Evolutionary conservation across 2,113 vertebrate genomes (phyloP).

Genomic region (Donacobius atricapilla): DNA sequence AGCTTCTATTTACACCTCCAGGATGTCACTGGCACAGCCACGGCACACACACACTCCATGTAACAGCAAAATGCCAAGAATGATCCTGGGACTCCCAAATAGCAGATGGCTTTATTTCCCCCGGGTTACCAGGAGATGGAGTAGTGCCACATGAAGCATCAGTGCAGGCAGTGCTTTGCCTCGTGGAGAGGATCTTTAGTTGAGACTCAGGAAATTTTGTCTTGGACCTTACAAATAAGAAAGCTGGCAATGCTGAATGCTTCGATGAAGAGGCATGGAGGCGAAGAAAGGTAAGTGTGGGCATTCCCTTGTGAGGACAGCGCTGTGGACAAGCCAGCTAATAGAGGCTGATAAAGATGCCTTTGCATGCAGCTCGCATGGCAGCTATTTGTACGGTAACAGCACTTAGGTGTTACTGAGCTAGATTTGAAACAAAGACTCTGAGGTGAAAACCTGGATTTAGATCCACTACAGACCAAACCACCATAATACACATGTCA

Average conservation of each 20-base stretch:
- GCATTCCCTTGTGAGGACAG: not conserved
- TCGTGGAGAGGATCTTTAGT: not conserved
- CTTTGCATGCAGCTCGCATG: not conserved
- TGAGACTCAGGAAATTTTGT: not conserved
- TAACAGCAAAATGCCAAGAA: not conserved
- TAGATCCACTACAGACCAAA: not conserved
- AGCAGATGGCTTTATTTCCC: slow-evolving; percentile 16
- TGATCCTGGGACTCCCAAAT: not conserved
- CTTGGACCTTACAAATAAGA: not conserved
- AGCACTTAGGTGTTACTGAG: not conserved
- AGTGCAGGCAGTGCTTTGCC: not conserved
- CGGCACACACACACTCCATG: fast-evolving
- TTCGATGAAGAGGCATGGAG: not conserved
- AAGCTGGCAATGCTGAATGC: not conserved
- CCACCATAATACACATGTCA: too few relatives aligned
- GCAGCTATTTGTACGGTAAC: not conserved
- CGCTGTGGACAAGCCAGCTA: not conserved
- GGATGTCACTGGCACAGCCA: not conserved
- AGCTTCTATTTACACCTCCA: not conserved
- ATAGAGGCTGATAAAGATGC: not conserved
- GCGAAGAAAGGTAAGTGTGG: not conserved
- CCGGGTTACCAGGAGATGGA: slow-evolving; percentile 49
- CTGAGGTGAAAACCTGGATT: not conserved
- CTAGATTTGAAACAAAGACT: not conserved
- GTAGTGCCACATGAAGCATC: not conserved